Conservation (phyloP, 2,888 invertebrate species). For the Prosapia bicincta region DNA sequence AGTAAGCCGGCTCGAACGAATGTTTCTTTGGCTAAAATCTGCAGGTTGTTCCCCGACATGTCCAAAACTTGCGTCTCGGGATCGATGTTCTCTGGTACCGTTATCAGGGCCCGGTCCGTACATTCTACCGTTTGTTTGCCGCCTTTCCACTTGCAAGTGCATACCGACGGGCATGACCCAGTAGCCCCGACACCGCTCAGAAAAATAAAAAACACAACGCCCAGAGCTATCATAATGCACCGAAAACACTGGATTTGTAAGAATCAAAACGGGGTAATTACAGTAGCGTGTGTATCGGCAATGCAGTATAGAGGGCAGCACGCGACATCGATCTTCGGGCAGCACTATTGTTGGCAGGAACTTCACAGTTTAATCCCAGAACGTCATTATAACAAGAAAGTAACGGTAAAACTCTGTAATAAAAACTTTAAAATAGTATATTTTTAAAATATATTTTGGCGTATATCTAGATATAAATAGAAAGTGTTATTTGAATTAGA, state of each 20-base stretch:
- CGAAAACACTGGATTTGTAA: neutral
- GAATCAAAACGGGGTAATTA: slow-evolving; percentile 2
- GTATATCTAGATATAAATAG: too few species aligned
- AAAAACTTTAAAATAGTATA: too few species aligned
- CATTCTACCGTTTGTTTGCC: slow-evolving; percentile 93
- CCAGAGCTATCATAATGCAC: neutral
- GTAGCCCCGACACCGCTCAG: slow-evolving; percentile 19
- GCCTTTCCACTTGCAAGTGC: slow-evolving; percentile 91
- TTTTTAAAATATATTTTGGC: too few species aligned
- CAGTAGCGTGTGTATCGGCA: slow-evolving; percentile 1
- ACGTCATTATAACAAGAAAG: too few species aligned
- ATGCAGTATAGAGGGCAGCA: slow-evolving; percentile 1
- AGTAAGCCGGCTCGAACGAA: slow-evolving; percentile 77
- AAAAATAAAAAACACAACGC: slow-evolving; percentile 11
- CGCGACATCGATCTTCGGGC: slow-evolving; percentile 7
- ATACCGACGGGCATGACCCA: slow-evolving; percentile 63
- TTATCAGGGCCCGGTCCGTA: slow-evolving; percentile 74
- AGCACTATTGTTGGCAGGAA: too few species aligned
- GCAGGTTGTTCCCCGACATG: slow-evolving; percentile 82
- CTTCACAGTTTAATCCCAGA: too few species aligned
- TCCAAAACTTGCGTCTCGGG: slow-evolving; percentile 88
- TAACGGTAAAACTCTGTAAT: too few species aligned
- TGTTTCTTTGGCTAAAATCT: slow-evolving; percentile 75
- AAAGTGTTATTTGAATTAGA: too few species aligned
- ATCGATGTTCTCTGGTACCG: slow-evolving; percentile 82